A percentile compares a stretch with the other conserved stretches of the same genome.
Evolutionary conservation across 2,888 invertebrate species (phyloP).

Genomic region (Drosophila kanekoi): DNA sequence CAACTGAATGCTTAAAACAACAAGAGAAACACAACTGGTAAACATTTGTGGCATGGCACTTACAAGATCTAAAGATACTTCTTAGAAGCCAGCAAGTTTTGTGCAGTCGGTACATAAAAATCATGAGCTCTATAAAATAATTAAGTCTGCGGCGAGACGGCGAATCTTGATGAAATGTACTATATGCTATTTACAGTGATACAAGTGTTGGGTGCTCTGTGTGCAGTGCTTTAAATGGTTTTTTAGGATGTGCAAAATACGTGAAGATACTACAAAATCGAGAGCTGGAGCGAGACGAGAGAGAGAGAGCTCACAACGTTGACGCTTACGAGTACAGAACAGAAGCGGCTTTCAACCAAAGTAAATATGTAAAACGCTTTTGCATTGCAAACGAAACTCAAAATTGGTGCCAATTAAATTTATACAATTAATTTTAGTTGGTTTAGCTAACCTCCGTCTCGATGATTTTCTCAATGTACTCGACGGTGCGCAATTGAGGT

Average conservation of each 20-base stretch:
- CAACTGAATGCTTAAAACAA: slow-evolving; percentile 60
- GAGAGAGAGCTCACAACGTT: slow-evolving; percentile 20
- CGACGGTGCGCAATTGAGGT: slow-evolving; percentile 94
- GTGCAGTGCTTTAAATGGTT: slow-evolving; percentile 57
- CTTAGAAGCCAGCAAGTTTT: slow-evolving; percentile 21
- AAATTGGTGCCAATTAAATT: slow-evolving; percentile 66
- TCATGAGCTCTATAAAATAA: slow-evolving; percentile 73
- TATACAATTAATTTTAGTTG: slow-evolving; percentile 44
- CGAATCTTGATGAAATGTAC: slow-evolving; percentile 48
- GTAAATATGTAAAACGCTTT: slow-evolving; percentile 40
- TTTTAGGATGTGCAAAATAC: slow-evolving; percentile 59
- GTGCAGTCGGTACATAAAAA: slow-evolving; percentile 37
- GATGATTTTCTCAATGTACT: slow-evolving; percentile 97
- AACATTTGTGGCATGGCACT: slow-evolving; percentile 36
- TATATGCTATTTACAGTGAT: slow-evolving; percentile 69
- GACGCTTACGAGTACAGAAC: slow-evolving; percentile 48
- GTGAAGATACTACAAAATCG: slow-evolving; percentile 35
- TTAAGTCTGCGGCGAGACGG: slow-evolving; percentile 50
- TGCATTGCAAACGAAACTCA: slow-evolving; percentile 61
- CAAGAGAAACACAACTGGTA: slow-evolving; percentile 15
- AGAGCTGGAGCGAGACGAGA: slow-evolving; percentile 42
- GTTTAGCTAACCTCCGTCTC: slow-evolving; percentile 93
- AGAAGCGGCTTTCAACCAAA: slow-evolving; percentile 56
- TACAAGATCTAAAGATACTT: slow-evolving; percentile 46
- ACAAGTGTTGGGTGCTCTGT: slow-evolving; percentile 34